A percentile compares a stretch with the other conserved stretches of the same genome.
Conservation (phyloP, 2,888 invertebrate species). For the Hedya salicella region DNA sequence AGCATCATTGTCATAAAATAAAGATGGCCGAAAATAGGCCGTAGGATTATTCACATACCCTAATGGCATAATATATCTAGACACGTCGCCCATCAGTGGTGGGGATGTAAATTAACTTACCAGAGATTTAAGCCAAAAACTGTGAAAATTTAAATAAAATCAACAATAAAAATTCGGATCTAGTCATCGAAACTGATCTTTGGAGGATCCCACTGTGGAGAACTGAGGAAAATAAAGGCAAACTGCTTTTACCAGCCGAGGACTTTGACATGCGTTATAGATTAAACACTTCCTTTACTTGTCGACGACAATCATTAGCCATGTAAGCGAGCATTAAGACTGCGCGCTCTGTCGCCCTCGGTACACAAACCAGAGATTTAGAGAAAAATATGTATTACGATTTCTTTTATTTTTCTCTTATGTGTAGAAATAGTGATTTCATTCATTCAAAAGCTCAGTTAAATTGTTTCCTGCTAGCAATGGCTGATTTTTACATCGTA, state of each 20-base stretch:
- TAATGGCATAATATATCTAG: too few species aligned
- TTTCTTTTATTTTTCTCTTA: neutral
- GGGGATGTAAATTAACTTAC: too few species aligned
- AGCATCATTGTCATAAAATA: too few species aligned
- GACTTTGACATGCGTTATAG: constrained; percentile 19
- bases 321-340: constrained; percentile 35
- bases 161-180: too few species aligned
- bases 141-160: too few species aligned
- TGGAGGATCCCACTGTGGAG: neutral
- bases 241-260: neutral
- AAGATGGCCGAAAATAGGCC: too few species aligned
- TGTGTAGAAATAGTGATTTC: neutral
- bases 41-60: too few species aligned
- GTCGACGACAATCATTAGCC: constrained; percentile 39
- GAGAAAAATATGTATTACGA: neutral
- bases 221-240: neutral
- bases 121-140: too few species aligned
- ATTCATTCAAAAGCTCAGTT: too few species aligned
- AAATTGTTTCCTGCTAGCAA: too few species aligned
- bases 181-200: neutral
- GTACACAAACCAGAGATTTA: constrained; percentile 2
- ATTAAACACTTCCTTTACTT: constrained; percentile 36
- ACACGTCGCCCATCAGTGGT: too few species aligned
- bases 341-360: constrained; percentile 32
- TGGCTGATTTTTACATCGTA: too few species aligned